phyloP scores from a whole-genome alignment of 2,797 vertebrate species.

The Syngnathus acus region DNA sequence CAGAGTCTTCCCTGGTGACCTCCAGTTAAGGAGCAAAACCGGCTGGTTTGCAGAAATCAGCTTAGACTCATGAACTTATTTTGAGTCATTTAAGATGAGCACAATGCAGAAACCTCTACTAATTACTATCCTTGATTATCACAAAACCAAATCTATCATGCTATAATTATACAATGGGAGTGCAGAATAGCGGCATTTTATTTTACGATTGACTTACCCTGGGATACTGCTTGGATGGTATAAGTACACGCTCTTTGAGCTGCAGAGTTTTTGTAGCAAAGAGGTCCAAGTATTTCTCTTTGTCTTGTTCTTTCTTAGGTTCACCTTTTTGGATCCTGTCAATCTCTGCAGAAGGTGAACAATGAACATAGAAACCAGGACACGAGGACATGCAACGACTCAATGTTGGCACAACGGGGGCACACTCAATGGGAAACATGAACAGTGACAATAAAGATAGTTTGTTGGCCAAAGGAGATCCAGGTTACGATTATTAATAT shows the following conservation, averaged over 20 bases:
- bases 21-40: neutral
- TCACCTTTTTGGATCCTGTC: constrained; percentile 94
- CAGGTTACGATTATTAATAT: neutral
- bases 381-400: neutral
- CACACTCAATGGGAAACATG: too few relatives aligned
- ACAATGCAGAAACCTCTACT: too few relatives aligned
- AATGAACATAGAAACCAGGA: neutral
- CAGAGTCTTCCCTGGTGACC: neutral
- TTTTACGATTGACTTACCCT: constrained; percentile 72
- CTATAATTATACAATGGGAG: neutral
- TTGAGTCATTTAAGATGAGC: neutral
- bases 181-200: neutral
- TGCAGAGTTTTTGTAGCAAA: constrained; percentile 92
- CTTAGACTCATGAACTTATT: constrained; percentile 3
- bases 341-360: constrained; percentile 73
- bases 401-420: neutral
- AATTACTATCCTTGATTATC: too few relatives aligned
- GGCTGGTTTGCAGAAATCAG: constrained; percentile 7
- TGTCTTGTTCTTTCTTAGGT: constrained; percentile 83
- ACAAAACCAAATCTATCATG: neutral
- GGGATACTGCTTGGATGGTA: constrained; percentile 91
- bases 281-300: constrained; percentile 88
- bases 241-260: constrained; percentile 90
- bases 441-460: neutral
- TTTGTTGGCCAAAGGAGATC: neutral